A percentile compares a stretch with the other conserved stretches of the same genome.
Evolutionary conservation across 2,888 invertebrate genomes (phyloP).

Genomic region (Lithophane socia): DNA sequence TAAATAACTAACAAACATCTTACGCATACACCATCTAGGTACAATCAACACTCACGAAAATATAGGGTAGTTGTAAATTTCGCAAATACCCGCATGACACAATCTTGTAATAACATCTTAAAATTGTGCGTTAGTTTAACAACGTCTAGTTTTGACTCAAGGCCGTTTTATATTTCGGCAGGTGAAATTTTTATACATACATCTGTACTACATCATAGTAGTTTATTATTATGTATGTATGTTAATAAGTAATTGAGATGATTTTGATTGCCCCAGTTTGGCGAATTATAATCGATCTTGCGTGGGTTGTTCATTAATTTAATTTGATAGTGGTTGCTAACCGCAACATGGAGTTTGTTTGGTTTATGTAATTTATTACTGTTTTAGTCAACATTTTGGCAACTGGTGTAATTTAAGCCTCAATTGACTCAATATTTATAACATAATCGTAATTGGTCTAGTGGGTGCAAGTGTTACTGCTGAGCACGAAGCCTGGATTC

Average conservation of each 20-base stretch:
- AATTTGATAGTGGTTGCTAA: slow-evolving; percentile 12
- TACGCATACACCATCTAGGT: slow-evolving; percentile 10
- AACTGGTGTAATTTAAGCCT: neutral
- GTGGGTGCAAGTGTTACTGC: neutral
- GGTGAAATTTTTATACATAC: slow-evolving; percentile 26
- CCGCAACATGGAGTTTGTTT: slow-evolving; percentile 12
- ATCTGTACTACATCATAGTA: slow-evolving; percentile 1
- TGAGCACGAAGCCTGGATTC: neutral
- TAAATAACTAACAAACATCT: neutral
- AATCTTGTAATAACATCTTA: slow-evolving; percentile 43
- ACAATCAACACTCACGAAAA: slow-evolving; percentile 4
- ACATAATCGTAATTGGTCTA: neutral
- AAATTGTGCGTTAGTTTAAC: slow-evolving; percentile 38
- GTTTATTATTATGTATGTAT: slow-evolving; percentile 4
- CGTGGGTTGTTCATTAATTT: slow-evolving; percentile 18
- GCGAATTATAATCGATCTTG: slow-evolving; percentile 29
- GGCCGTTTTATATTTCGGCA: slow-evolving; percentile 29
- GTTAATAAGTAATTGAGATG: slow-evolving; percentile 31
- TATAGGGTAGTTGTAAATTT: slow-evolving; percentile 32
- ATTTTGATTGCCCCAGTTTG: slow-evolving; percentile 35
- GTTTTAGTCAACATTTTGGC: slow-evolving; percentile 14
- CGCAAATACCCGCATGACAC: slow-evolving; percentile 15
- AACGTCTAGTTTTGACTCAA: slow-evolving; percentile 50
- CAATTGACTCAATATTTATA: neutral
- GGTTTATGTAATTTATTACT: slow-evolving; percentile 32